phyloP scores from a whole-genome alignment of 2,888 invertebrate species.

The Prosapia bicincta region DNA sequence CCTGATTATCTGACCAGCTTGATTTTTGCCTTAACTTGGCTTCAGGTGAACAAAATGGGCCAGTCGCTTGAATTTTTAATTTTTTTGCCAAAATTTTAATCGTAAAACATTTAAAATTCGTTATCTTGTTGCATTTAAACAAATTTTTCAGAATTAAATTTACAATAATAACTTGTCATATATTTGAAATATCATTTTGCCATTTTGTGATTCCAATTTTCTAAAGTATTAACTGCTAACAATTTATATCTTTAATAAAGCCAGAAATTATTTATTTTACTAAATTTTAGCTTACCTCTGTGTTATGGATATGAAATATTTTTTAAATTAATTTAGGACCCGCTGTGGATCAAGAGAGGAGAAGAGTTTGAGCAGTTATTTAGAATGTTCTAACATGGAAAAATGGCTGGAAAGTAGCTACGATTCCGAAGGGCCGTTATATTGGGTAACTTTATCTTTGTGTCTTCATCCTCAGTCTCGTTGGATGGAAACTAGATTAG shows the following conservation, averaged over 20 bases:
- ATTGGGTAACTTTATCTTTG: conserved; percentile 77
- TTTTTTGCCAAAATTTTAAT: no score
- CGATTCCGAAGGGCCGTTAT: conserved; percentile 91
- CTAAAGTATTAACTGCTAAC: background rate
- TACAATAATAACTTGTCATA: no score
- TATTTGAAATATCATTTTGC: no score
- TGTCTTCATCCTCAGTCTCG: conserved; percentile 71
- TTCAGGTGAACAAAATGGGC: no score
- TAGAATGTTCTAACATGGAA: conserved; percentile 60
- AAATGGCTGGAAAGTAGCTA: conserved; percentile 78
- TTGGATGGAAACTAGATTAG: conserved; percentile 70
- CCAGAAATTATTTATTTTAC: no score
- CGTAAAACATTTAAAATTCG: no score
- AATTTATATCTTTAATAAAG: conserved; percentile 18
- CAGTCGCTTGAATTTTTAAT: no score
- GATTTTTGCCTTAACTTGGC: no score
- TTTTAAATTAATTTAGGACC: conserved; percentile 51
- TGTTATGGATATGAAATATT: conserved; percentile 4
- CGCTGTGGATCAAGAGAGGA: conserved; percentile 75
- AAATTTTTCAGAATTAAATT: no score
- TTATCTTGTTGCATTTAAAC: no score
- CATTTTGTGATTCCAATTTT: no score
- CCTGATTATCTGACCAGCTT: no score
- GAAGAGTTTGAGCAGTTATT: conserved; percentile 67
- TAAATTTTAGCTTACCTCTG: background rate